Evolutionary conservation across 2,888 invertebrate species (phyloP).

Genomic region (Phlogophora meticulosa): DNA sequence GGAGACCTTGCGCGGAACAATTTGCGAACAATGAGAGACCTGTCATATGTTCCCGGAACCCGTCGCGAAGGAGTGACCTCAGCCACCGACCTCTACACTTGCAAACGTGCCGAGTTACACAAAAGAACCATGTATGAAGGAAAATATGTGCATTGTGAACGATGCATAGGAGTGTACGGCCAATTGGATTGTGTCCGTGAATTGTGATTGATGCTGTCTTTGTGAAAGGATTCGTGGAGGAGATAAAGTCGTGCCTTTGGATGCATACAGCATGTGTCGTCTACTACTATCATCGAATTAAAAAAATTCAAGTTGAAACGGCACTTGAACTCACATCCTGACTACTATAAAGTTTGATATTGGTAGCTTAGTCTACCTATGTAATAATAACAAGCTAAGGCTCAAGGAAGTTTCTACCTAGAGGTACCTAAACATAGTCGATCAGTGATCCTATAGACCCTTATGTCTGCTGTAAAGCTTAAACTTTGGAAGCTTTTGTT

Average conservation of each 20-base stretch:
- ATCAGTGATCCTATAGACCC: constrained; percentile 38
- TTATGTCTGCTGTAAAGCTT: constrained; percentile 49
- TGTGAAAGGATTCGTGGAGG: constrained; percentile 17
- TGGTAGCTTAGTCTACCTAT: background rate
- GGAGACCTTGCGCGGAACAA: constrained; percentile 84
- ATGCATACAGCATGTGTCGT: background rate
- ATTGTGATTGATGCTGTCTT: constrained; percentile 26
- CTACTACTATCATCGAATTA: background rate
- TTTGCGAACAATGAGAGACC: constrained; percentile 85
- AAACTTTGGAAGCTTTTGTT: constrained; percentile 52
- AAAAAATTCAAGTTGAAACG: constrained; percentile 3
- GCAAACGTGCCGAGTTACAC: constrained; percentile 63
- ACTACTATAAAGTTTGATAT: constrained; percentile 1
- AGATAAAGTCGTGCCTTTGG: constrained; percentile 4
- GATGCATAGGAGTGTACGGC: constrained; percentile 38
- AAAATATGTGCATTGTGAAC: constrained; percentile 53
- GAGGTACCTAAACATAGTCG: constrained; percentile 29
- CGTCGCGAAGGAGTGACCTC: constrained; percentile 80
- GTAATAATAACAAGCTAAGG: constrained; percentile 10
- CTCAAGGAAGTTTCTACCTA: background rate
- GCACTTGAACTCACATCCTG: background rate
- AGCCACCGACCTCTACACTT: constrained; percentile 76
- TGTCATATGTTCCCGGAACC: constrained; percentile 88
- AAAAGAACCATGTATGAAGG: constrained; percentile 58
- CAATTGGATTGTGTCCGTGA: constrained; percentile 42